These are phyloP conservation scores for Cebus imitator DNA, from an alignment of 2,113 vertebrate genomes.

Conservation along the genomic window DNA sequence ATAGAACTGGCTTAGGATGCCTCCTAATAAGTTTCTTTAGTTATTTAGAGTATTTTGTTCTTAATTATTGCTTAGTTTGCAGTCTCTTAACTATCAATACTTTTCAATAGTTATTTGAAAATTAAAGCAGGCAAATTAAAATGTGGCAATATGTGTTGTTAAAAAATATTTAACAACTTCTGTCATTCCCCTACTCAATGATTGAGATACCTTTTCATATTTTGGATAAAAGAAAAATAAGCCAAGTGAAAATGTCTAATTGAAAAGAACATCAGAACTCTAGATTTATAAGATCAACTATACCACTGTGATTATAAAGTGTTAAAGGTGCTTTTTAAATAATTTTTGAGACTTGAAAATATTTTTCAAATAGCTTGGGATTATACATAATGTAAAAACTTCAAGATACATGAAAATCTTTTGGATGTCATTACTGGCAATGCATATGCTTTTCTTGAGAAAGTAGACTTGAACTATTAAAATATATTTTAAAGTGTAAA, in stretches of 20 bases:
- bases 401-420: conserved; percentile 76
- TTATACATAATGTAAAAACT: conserved; percentile 75
- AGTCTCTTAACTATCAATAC: background rate
- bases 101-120: conserved; percentile 60
- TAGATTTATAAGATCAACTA: conserved; percentile 41
- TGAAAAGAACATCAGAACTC: conserved; percentile 15
- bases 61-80: conserved; percentile 36
- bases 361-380: conserved; percentile 71
- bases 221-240: conserved; percentile 42
- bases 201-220: conserved; percentile 25
- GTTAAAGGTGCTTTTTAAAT: conserved; percentile 66
- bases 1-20: background rate
- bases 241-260: conserved; percentile 6
- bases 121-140: conserved; percentile 54
- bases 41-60: conserved; percentile 34
- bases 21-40: conserved; percentile 40
- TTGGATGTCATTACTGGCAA: conserved; percentile 77
- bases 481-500: conserved; percentile 48
- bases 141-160: background rate
- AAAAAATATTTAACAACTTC: conserved; percentile 21
- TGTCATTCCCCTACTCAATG: background rate
- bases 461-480: conserved; percentile 71
- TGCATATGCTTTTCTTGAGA: conserved; percentile 74
- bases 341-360: conserved; percentile 60
- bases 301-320: conserved; percentile 48